Percentiles rank a stretch among this genome's conserved stretches.
Conservation (phyloP, 2,797 vertebrate genomes). For the Mormyrops attenuatus region DNA sequence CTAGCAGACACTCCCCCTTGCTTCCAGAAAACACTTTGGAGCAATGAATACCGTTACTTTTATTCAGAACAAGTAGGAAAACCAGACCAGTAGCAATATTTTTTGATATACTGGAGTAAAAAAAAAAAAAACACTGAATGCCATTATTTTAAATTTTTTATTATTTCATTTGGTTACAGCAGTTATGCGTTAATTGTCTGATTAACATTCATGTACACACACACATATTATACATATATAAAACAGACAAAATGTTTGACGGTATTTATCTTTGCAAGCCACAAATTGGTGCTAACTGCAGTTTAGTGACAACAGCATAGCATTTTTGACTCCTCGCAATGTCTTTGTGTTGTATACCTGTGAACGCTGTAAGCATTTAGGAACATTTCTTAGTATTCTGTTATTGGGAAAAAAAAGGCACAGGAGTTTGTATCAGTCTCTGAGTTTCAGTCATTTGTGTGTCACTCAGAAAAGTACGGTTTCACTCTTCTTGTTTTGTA, state of each 20-base stretch:
- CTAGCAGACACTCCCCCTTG: background rate
- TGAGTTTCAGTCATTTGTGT: background rate
- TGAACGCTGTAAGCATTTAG: background rate
- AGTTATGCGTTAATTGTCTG: background rate
- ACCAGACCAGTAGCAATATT: conserved; percentile 40
- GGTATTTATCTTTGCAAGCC: conserved; percentile 41
- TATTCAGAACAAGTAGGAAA: conserved; percentile 28
- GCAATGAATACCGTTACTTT: conserved; percentile 4
- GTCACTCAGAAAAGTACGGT: conserved; percentile 29
- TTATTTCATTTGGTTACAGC: background rate
- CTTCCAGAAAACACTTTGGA: conserved; percentile 28
- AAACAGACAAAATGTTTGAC: conserved; percentile 17
- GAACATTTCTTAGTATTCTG: background rate
- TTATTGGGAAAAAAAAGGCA: background rate
- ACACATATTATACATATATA: background rate
- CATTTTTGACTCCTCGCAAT: conserved; percentile 23
- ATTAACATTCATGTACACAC: background rate
- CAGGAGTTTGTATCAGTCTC: background rate
- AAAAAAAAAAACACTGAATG: background rate
- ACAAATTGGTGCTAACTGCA: conserved; percentile 57
- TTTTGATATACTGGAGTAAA: conserved; percentile 23
- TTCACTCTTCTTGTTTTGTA: conserved; percentile 12
- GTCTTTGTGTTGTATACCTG: background rate
- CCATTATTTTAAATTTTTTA: background rate
- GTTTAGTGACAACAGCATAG: conserved; percentile 40